Evolutionary conservation across 2,888 invertebrate species (phyloP), one percentile per base, ranked within the genome.

Genomic region (Spisula solida): DNA sequence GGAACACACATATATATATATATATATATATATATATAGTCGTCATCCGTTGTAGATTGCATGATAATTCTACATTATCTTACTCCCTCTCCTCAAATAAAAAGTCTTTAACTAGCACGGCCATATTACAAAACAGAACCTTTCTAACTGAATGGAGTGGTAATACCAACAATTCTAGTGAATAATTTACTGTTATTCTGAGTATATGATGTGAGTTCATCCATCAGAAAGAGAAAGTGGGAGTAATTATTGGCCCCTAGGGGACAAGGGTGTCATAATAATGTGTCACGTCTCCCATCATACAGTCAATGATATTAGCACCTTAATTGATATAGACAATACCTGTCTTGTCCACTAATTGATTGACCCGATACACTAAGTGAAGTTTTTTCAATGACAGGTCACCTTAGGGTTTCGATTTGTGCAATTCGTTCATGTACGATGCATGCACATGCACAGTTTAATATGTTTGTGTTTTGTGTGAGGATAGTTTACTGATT

Each of bases 191-290:
- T 5, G 41, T 41, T 41, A 41, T 8, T 41, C 41, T 41, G 41
- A 5, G 41, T 41, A 31, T 31, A 18, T 34, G 4, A 16, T 18
- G 34, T 34, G 75, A 66, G 16, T 75, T 14, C 16, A 75, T 75
- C 34, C 75, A 75, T 75, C 75, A 75, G 14, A 34, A 16, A 16
- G 75, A 34, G 75, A 75, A 75, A 34, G 81, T 81, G 51, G 85
- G 85, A 55, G 48, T 55, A 41, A 29, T 79, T 79, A 85, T 85
- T 79, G 85, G 79, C 79, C 85, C 75, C n/a, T 85, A 79, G 85
- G 85, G 85, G 85, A 78, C 85, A 85, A 16, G 14, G 6, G n/a
- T 85, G 85, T 85, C 85, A 85, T 56, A 55, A 79, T 79, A 56
- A 79, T 55, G 31, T 85, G 85, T 56, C 78, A 55, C 29, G 14